A percentile compares a stretch with the other conserved stretches of the same genome.
Evolutionary conservation across 1,140 invertebrate species (phyloP).

Genomic region (Scaptomyza montana): DNA sequence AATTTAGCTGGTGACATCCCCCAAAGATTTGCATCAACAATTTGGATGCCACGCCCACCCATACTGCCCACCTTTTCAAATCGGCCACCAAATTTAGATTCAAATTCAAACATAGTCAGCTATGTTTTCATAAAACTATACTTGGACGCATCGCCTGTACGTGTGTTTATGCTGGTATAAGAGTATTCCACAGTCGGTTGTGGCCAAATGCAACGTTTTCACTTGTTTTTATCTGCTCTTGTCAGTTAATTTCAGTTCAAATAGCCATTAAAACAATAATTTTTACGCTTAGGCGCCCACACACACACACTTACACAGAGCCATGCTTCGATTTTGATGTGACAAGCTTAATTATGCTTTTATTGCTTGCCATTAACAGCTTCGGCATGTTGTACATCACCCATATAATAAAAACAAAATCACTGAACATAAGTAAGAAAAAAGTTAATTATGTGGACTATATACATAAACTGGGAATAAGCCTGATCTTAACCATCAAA

Average conservation of each 20-base stretch:
- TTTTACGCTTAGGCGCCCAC: constrained; percentile 66
- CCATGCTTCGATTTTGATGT: constrained; percentile 25
- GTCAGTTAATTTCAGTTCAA: constrained; percentile 82
- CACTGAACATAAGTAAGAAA: constrained; percentile 65
- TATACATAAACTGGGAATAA: constrained; percentile 17
- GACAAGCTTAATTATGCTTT: constrained; percentile 57
- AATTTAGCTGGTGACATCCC: too few relatives aligned
- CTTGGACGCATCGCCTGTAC: too few relatives aligned
- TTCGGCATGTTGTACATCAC: constrained; percentile 72
- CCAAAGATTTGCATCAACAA: too few relatives aligned
- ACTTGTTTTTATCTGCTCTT: constrained; percentile 73
- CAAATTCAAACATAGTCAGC: too few relatives aligned
- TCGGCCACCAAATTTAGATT: too few relatives aligned
- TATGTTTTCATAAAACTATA: too few relatives aligned
- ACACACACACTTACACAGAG: constrained; percentile 19
- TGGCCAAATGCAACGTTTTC: not conserved
- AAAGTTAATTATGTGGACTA: constrained; percentile 68
- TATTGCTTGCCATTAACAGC: constrained; percentile 76
- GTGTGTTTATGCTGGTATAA: too few relatives aligned
- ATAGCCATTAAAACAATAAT: constrained; percentile 82
- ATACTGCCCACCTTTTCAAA: too few relatives aligned
- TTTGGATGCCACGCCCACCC: too few relatives aligned
- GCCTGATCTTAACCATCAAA: not conserved
- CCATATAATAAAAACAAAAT: constrained; percentile 77
- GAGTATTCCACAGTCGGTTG: too few relatives aligned